Conservation (phyloP, 2,797 vertebrate genomes). For the Rhinogobio ventralis region DNA sequence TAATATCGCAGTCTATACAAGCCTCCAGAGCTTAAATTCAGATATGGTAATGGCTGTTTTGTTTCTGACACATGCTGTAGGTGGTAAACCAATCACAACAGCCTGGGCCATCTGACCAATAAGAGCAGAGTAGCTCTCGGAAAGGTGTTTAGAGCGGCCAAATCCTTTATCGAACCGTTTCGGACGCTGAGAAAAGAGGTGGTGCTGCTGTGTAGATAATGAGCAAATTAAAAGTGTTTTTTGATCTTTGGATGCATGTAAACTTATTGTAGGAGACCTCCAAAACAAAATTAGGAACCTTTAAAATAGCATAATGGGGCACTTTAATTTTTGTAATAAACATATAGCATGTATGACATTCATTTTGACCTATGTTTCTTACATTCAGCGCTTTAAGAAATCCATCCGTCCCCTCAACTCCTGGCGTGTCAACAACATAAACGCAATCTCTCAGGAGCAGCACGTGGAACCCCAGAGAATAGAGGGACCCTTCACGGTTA, state of each 20-base stretch:
- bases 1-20: not conserved
- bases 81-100: not conserved
- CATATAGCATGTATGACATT: not conserved
- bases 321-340: not conserved
- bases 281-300: not conserved
- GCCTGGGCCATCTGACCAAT: too few species aligned
- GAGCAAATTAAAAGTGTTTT: too few species aligned
- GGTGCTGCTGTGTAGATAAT: not conserved
- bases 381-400: constrained; percentile 80
- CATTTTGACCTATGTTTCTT: constrained; percentile 19
- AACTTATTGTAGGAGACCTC: not conserved
- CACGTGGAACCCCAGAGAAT: constrained; percentile 64
- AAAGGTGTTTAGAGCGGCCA: not conserved
- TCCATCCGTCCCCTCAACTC: constrained; percentile 81
- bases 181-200: not conserved
- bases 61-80: not conserved
- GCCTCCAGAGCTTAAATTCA: not conserved
- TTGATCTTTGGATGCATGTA: not conserved
- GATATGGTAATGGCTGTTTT: too few species aligned
- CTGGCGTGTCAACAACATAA: constrained; percentile 78
- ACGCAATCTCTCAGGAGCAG: constrained; percentile 53
- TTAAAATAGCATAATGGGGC: not conserved
- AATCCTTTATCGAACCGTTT: not conserved
- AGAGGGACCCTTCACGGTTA: constrained; percentile 78
- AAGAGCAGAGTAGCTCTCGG: not conserved